Conservation (phyloP, 2,797 vertebrate genomes). For the Tangara arthus region DNA sequence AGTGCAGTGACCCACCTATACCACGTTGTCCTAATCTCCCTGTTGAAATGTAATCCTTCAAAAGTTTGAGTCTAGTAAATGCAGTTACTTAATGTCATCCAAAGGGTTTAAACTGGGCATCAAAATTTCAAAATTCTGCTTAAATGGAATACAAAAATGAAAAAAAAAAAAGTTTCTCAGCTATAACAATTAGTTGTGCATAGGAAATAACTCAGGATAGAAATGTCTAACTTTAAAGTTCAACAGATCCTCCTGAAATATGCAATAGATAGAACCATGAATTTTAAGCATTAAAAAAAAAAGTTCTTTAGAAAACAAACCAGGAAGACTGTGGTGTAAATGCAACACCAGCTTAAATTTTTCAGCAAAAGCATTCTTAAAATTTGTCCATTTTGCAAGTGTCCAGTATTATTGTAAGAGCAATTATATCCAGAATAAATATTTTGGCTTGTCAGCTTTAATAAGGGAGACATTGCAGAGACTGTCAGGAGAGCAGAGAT, state of each 20-base stretch:
- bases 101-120: background rate
- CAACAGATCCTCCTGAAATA: background rate
- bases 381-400: background rate
- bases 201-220: background rate
- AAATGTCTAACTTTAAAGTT: background rate
- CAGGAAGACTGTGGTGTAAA: background rate
- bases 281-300: background rate
- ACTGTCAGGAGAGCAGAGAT: background rate
- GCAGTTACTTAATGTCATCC: constrained; percentile 18
- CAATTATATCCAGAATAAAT: background rate
- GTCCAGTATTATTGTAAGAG: background rate
- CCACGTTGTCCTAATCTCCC: background rate
- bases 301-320: background rate
- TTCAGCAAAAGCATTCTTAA: background rate
- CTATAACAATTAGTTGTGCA: background rate
- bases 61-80: background rate
- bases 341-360: background rate
- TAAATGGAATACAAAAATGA: background rate
- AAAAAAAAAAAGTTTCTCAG: background rate
- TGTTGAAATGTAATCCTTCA: background rate
- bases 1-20: background rate
- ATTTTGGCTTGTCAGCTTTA: background rate
- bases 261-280: background rate
- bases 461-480: background rate
- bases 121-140: background rate